phyloP scores from a whole-genome alignment of 2,113 vertebrate species.

The Raphicerus campestris region DNA sequence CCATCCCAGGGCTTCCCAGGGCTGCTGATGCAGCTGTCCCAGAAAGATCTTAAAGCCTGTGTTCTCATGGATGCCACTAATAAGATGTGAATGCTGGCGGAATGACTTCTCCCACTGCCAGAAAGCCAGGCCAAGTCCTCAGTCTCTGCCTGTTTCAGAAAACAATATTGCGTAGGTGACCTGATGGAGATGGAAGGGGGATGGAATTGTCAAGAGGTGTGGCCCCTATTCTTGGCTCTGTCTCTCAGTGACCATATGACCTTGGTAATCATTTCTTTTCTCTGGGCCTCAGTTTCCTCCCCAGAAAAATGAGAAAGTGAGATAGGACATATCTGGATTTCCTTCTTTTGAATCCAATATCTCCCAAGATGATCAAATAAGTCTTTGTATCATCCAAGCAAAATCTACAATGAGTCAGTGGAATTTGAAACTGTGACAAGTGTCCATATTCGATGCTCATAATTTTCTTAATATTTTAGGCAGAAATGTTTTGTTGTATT shows the following conservation, averaged over 20 bases:
- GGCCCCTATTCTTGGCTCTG: background rate
- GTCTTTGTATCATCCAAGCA: background rate
- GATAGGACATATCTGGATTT: background rate
- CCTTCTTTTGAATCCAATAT: background rate
- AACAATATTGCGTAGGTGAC: background rate
- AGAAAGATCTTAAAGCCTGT: background rate
- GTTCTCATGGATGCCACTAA: background rate
- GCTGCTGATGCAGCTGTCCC: background rate
- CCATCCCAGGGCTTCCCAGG: background rate
- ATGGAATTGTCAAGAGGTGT: accelerated
- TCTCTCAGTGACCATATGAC: background rate
- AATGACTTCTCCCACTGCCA: background rate
- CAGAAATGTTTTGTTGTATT: background rate
- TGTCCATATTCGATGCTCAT: background rate
- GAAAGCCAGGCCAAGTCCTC: background rate
- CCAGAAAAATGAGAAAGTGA: background rate
- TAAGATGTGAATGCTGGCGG: background rate
- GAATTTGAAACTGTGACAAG: background rate
- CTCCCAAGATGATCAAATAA: background rate
- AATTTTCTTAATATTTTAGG: conserved; percentile 3
- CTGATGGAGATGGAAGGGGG: background rate
- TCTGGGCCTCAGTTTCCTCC: background rate
- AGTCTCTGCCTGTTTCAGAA: background rate
- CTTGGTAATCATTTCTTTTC: background rate
- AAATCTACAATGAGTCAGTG: background rate